Percentiles rank a stretch among this genome's conserved stretches.
Evolutionary conservation across 2,797 vertebrate genomes (phyloP).

Genomic region (Typhlichthys subterraneus): DNA sequence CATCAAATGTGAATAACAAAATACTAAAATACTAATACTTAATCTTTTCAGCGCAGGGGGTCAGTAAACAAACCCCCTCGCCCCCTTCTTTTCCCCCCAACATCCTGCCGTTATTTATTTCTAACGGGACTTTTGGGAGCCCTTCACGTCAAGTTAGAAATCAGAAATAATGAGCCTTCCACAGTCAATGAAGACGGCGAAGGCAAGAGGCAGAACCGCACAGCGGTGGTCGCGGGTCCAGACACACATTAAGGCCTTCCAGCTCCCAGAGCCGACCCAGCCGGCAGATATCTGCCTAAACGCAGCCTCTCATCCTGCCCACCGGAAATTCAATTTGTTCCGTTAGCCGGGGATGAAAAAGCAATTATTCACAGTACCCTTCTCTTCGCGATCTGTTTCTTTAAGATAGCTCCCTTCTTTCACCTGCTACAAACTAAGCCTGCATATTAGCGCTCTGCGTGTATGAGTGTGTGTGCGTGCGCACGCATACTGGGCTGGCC

Average conservation of each 20-base stretch:
- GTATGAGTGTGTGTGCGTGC: background rate
- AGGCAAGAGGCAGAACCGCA: constrained; percentile 29
- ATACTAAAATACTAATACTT: constrained; percentile 43
- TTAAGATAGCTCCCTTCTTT: constrained; percentile 72
- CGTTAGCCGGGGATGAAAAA: constrained; percentile 78
- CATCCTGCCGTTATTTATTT: constrained; percentile 48
- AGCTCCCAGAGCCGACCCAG: constrained; percentile 51
- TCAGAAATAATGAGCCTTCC: constrained; percentile 69
- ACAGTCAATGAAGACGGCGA: constrained; percentile 68
- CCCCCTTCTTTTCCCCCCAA: background rate
- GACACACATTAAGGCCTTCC: constrained; percentile 55
- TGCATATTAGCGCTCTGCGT: constrained; percentile 66
- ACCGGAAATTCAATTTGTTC: constrained; percentile 83
- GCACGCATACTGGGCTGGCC: constrained; percentile 36
- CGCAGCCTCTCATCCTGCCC: constrained; percentile 67
- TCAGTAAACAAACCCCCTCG: constrained; percentile 47
- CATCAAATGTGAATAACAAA: constrained; percentile 29
- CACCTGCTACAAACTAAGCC: constrained; percentile 64
- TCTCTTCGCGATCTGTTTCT: constrained; percentile 79
- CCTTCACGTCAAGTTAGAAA: constrained; percentile 58
- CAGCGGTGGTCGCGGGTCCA: constrained; percentile 20
- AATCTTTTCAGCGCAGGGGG: constrained; percentile 27
- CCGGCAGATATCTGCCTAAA: constrained; percentile 76
- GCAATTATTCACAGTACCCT: constrained; percentile 79
- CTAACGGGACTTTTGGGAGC: constrained; percentile 38